Percentiles rank a stretch among this genome's conserved stretches.
phyloP scores from a whole-genome alignment of 2,888 invertebrate genomes.

The Nomada fabriciana region DNA sequence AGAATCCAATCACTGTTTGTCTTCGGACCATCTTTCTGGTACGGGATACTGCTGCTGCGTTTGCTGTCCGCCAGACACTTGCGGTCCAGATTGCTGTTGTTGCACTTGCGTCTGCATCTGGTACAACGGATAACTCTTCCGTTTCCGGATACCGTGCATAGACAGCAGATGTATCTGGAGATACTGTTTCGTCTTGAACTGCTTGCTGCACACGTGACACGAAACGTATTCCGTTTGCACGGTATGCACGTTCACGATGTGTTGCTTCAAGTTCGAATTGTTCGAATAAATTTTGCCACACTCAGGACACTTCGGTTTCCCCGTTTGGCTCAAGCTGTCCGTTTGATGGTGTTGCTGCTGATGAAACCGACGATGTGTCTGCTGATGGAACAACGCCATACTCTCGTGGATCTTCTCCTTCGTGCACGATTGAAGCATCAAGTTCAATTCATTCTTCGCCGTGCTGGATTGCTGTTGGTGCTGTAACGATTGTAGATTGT shows the following conservation, averaged over 20 bases:
- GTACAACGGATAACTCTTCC: conserved; percentile 85
- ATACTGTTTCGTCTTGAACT: conserved; percentile 90
- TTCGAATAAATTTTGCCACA: conserved; percentile 89
- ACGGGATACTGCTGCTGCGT: conserved; percentile 68
- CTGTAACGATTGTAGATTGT: conserved; percentile 79
- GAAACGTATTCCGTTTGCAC: conserved; percentile 87
- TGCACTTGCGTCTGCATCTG: conserved; percentile 76
- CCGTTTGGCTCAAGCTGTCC: conserved; percentile 70
- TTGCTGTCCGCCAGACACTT: conserved; percentile 55
- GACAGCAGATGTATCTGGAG: conserved; percentile 89
- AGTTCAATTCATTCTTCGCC: conserved; percentile 76
- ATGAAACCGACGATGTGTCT: conserved; percentile 77
- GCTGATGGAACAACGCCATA: conserved; percentile 77
- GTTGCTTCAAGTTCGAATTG: conserved; percentile 89
- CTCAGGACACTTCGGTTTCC: conserved; percentile 88
- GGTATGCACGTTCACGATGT: conserved; percentile 89
- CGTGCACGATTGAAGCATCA: conserved; percentile 81
- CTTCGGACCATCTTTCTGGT: conserved; percentile 77
- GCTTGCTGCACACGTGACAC: conserved; percentile 88
- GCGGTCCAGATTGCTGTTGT: conserved; percentile 58
- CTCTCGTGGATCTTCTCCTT: conserved; percentile 80
- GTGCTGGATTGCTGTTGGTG: conserved; percentile 61
- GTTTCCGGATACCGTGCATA: conserved; percentile 88
- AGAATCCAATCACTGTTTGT: conserved; percentile 71
- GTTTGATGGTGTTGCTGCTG: conserved; percentile 67